phyloP scores from a whole-genome alignment of 2,113 vertebrate species.

The Polypterus senegalus region DNA sequence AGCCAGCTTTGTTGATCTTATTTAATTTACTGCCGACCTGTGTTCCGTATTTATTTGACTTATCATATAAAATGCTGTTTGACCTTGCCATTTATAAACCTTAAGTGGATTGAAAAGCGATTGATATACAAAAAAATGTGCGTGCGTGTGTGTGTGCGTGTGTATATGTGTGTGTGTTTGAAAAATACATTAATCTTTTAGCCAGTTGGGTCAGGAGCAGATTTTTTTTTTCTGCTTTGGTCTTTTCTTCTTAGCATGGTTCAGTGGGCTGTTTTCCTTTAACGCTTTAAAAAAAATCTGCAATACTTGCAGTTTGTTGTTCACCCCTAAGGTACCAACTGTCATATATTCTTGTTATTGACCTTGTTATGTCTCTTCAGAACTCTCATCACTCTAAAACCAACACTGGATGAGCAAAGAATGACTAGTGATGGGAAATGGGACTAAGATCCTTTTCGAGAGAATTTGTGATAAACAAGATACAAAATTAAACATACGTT shows the following conservation, averaged over 20 bases:
- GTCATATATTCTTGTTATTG: neutral
- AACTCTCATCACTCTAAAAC: too few species aligned
- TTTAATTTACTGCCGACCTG: conserved; percentile 48
- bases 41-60: conserved; percentile 46
- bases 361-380: too few species aligned
- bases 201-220: conserved; percentile 33
- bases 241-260: conserved; percentile 48
- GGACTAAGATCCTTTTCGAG: too few species aligned
- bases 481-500: too few species aligned
- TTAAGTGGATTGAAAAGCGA: conserved; percentile 50
- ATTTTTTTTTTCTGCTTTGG: conserved; percentile 22
- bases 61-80: conserved; percentile 47
- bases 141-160: conserved; percentile 20
- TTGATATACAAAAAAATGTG: conserved; percentile 38
- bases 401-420: too few species aligned
- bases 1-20: conserved; percentile 45
- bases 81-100: conserved; percentile 50
- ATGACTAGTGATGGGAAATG: too few species aligned
- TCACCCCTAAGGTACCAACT: neutral
- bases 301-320: too few species aligned
- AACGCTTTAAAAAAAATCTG: too few species aligned
- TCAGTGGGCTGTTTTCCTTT: too few species aligned
- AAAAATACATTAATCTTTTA: conserved; percentile 39
- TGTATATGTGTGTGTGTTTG: conserved; percentile 15
- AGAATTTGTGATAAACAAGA: too few species aligned